These are phyloP conservation scores for Myopa testacea DNA, from an alignment of 2,888 invertebrate species.

Conservation along the genomic window DNA sequence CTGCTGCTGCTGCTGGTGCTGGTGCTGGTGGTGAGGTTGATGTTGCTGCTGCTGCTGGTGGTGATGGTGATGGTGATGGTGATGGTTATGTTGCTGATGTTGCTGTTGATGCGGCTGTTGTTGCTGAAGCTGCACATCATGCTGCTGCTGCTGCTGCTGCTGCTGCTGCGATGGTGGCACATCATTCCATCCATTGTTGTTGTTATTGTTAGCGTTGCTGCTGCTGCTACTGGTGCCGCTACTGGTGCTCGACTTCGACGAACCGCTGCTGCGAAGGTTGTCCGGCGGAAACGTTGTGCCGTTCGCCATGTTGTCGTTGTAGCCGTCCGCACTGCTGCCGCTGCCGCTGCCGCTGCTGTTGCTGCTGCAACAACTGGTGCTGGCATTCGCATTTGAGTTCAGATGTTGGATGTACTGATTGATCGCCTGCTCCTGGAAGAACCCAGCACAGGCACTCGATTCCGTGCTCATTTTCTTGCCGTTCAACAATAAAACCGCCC, in stretches of 20 bases:
- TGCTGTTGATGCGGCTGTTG: conserved; percentile 49
- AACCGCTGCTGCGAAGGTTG: conserved; percentile 55
- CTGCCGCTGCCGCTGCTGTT: conserved; percentile 38
- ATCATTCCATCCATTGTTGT: conserved; percentile 47
- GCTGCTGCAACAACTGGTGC: conserved; percentile 43
- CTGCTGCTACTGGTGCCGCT: conserved; percentile 43
- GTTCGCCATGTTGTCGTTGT: conserved; percentile 43
- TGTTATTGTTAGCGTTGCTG: conserved; percentile 41
- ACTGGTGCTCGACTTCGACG: conserved; percentile 49
- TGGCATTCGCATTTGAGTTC: conserved; percentile 57
- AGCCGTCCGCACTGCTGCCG: conserved; percentile 43
- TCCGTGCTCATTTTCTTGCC: conserved; percentile 40
- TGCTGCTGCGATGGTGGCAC: conserved; percentile 49
- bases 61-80: conserved; percentile 48
- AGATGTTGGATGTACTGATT: conserved; percentile 64
- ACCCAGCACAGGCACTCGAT: conserved; percentile 59
- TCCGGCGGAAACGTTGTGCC: conserved; percentile 46
- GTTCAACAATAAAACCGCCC: not conserved
- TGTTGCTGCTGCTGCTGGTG: conserved; percentile 47
- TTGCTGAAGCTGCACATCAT: conserved; percentile 48
- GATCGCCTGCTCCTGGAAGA: conserved; percentile 63
- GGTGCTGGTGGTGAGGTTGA: conserved; percentile 46
- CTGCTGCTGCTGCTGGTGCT: conserved; percentile 48
- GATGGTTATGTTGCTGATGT: conserved; percentile 44
- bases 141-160: conserved; percentile 45